phyloP scores from a whole-genome alignment of 2,797 vertebrate species.

The Xiphorhynchus erythropygius region DNA sequence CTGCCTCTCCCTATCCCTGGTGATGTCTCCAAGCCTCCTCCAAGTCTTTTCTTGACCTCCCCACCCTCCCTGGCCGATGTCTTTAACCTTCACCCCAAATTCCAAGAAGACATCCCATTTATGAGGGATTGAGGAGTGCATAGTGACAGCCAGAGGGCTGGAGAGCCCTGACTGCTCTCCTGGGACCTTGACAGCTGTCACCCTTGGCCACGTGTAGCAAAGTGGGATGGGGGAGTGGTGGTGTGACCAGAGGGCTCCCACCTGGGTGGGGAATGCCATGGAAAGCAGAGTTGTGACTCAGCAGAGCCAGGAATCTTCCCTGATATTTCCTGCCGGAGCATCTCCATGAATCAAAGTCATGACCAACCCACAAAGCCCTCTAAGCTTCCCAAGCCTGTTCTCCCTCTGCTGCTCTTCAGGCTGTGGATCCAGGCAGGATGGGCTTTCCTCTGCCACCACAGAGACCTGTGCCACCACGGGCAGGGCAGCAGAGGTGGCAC shows the following conservation, averaged over 20 bases:
- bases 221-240: no score
- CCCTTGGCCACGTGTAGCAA: neutral
- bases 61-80: fast-evolving
- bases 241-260: neutral
- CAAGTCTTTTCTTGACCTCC: neutral
- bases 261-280: neutral
- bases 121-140: neutral
- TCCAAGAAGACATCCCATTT: neutral
- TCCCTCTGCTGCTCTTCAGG: neutral
- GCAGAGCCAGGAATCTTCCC: neutral
- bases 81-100: neutral
- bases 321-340: neutral
- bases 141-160: neutral
- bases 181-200: neutral
- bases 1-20: neutral
- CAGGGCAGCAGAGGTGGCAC: neutral
- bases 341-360: neutral
- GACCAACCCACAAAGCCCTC: no score
- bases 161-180: neutral
- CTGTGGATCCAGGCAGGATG: neutral
- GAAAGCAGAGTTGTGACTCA: neutral
- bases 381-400: neutral
- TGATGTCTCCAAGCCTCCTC: neutral
- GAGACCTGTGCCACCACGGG: neutral
- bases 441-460: neutral